Base-by-base conservation (phyloP, 2,113 vertebrate species). In the Otocyon megalotis region DNA sequence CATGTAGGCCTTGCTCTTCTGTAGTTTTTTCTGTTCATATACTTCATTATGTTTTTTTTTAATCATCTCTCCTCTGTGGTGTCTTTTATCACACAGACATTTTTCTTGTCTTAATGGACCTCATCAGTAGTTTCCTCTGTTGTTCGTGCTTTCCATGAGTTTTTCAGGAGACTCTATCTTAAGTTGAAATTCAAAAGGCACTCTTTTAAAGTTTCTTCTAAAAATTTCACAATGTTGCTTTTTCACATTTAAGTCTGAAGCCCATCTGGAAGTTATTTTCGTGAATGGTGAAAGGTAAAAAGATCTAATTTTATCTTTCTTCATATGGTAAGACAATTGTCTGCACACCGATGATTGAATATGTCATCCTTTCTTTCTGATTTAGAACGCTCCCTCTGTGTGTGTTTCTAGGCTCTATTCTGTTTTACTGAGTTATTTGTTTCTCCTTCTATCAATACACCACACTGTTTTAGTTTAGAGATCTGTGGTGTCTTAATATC, bases 241-340 rank as follows among this genome's bases (percentile, higher is more conserved):
- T 86, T 94, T 71, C 58, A 88, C 65, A 77, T 65, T 90, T 76
- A 94, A 93, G 82, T 63, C 24, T 81, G 58, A 63, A 85, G 77
- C 35, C 86, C 58, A 94, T 77, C 43, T 81, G 77, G 83, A 93
- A 95, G 43, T 62, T 94, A 85, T 82, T 91, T 95, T 85, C 81
- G 71, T 88, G 43, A 53, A 15, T 24, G 35, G 26, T 58, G 48
- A 77, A 96, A 93, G 86, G 93, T 94, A 91, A 90, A 88, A 83
- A 37, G 14, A 82, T 91, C 17, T 93, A 63, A 84, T 91, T 96
- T 93, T 69, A 53, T 88, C 62, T 79, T 85, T 93, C 81, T 53
- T 91, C 82, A 79, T 53, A 50, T 37, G 83, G 35, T 81, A 74
- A 84, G 62, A 69, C 67, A 90, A 67, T 77, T 95, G 67, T 93